Conservation (phyloP, 2,797 vertebrate genomes). For the Sciaenops ocellatus region DNA sequence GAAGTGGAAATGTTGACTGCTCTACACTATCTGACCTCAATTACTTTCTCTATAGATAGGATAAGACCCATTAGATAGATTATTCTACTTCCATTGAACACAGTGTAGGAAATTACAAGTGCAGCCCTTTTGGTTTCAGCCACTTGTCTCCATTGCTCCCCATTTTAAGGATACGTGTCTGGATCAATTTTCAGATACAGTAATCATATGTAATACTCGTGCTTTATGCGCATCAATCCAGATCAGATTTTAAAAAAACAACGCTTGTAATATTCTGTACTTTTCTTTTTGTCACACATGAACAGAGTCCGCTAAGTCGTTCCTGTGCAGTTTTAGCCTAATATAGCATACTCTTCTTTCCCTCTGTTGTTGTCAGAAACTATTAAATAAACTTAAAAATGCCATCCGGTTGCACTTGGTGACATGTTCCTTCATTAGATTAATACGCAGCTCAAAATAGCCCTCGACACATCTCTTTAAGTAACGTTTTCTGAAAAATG, state of each 20-base stretch:
- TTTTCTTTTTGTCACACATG: background rate
- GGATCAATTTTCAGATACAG: background rate
- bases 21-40: slow-evolving; percentile 57
- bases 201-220: background rate
- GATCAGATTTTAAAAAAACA: background rate
- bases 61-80: slow-evolving; percentile 55
- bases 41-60: slow-evolving; percentile 54
- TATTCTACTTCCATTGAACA: slow-evolving; percentile 40
- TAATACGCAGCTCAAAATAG: background rate
- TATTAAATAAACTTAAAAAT: background rate
- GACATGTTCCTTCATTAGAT: background rate
- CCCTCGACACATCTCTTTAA: background rate
- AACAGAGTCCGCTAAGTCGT: background rate
- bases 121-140: slow-evolving; percentile 12
- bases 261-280: background rate
- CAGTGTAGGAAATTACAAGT: slow-evolving; percentile 29
- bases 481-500: background rate
- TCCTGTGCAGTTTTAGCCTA: too few relatives aligned
- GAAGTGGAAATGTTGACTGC: slow-evolving; percentile 56
- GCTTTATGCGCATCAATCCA: background rate
- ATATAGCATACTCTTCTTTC: too few relatives aligned
- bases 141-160: slow-evolving; percentile 10
- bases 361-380: too few relatives aligned
- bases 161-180: background rate
- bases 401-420: background rate